phyloP scores from a whole-genome alignment of 64 coral and sea anemone genomes.

The Montipora sp. region DNA sequence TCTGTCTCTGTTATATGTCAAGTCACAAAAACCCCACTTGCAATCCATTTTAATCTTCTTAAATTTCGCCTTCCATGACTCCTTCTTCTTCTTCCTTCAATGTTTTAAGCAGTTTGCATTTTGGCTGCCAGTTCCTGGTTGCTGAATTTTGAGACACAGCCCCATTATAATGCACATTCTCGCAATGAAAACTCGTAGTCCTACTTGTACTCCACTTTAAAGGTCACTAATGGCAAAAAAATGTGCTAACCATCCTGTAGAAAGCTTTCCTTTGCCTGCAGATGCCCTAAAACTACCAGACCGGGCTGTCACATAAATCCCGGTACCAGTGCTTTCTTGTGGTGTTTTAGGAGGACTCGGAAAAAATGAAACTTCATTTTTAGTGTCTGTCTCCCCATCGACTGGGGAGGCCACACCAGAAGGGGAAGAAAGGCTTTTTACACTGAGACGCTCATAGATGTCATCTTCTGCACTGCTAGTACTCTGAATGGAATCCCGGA shows the following conservation, averaged over 20 bases:
- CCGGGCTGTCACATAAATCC: constrained; percentile 50
- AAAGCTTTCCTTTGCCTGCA: constrained; percentile 77
- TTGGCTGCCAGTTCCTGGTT: no score
- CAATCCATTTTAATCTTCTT: no score
- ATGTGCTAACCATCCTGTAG: constrained; percentile 72
- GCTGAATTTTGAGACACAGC: no score
- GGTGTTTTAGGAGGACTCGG: constrained; percentile 56
- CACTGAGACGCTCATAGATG: constrained; percentile 81
- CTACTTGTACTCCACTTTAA: neutral
- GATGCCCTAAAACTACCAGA: constrained; percentile 55
- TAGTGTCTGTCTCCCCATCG: constrained; percentile 16
- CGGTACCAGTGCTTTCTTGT: constrained; percentile 1
- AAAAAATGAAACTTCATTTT: constrained; percentile 53
- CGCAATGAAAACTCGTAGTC: no score
- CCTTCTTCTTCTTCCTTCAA: no score
- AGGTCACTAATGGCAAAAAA: neutral
- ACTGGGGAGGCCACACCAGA: neutral
- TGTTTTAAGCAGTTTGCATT: no score
- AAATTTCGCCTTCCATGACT: no score
- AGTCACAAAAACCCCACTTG: no score
- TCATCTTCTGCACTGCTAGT: constrained; percentile 81
- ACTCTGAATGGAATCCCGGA: constrained; percentile 67
- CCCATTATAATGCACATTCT: no score
- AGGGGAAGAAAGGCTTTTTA: constrained; percentile 14
- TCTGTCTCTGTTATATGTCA: no score